Evolutionary conservation across 2,888 invertebrate species (phyloP).

Genomic region (Pachymerium ferrugineum): DNA sequence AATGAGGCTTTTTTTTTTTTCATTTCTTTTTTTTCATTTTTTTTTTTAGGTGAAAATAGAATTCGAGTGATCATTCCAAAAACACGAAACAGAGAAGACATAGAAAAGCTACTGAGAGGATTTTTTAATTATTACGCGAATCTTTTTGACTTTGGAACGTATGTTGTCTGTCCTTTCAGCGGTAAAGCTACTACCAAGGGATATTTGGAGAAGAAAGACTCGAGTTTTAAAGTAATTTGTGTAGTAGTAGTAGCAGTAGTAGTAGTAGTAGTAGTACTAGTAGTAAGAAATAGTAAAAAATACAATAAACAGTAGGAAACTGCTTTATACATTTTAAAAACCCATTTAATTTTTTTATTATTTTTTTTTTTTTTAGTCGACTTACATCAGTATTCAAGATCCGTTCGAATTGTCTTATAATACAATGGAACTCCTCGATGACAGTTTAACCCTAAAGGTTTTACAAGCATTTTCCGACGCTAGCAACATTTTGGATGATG

Average conservation of each 20-base stretch:
- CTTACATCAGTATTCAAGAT: background rate
- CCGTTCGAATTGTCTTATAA: slow-evolving; percentile 7
- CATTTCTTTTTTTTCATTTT: no score
- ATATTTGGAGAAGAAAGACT: background rate
- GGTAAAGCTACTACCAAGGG: background rate
- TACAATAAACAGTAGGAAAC: background rate
- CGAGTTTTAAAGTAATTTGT: background rate
- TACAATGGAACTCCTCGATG: background rate
- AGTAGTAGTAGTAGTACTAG: no score
- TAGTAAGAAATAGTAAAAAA: no score
- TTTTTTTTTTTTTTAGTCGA: background rate
- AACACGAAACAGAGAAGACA: background rate
- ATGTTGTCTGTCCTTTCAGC: background rate
- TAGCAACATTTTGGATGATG: background rate
- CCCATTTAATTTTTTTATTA: no score
- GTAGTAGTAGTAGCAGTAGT: no score
- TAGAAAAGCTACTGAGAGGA: background rate
- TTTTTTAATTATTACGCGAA: background rate
- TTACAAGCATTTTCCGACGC: background rate
- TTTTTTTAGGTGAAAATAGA: background rate
- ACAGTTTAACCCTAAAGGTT: background rate
- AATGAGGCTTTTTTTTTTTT: background rate
- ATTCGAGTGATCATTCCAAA: background rate
- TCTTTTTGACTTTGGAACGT: background rate
- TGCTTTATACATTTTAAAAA: background rate